Base-by-base conservation (phyloP, 2,113 vertebrate genomes). In the Trochalopteron elliotii region DNA sequence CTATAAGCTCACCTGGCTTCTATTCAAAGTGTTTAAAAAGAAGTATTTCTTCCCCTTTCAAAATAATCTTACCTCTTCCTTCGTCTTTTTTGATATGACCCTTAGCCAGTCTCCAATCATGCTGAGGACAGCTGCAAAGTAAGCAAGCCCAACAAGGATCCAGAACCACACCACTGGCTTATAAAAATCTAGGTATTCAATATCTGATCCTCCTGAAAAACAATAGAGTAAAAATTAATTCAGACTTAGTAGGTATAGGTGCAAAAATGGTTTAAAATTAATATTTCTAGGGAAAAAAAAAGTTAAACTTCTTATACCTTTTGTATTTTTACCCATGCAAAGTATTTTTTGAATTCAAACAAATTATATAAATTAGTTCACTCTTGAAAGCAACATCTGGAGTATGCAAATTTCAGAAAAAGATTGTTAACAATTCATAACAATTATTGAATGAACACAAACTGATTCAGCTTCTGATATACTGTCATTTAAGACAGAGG, bases 31-130 rank as follows among this genome's bases (percentile, higher is more conserved):
- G 65, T 76, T 49, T 28, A 25, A n/a, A 65, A 47, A 67, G 15
- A 16, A n/a, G 3, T 7, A 50, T 81, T 83, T 39, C 13, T 91
- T 57, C 31, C 45, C 14, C 16, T 84, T 69, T 57, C 40, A 90
- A 49, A 40, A 74, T 56, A 37, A 96, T 82, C 98, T 88, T 97
- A 99, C 99, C 99, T 99, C 99, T 97, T 99, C 99, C 94, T 99
- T 99, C 12, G 99, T 99, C 98, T 99, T 99, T 98, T 99, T 99
- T 35, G 99, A 99, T 94, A 99, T 99, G 85, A 99, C 99, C 53
- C 99, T 98, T 89, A 99, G 98, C 99, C 99, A 99, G 96, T 99
- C 99, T 91, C 99, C 99, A 60, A 99, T 99, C 99, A 99, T 99
- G 90, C 99, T 99, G 93, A 99, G 98, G 67, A 99, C 99, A 52